phyloP scores from a whole-genome alignment of 2,797 vertebrate species.

The Myotis planiceps region DNA sequence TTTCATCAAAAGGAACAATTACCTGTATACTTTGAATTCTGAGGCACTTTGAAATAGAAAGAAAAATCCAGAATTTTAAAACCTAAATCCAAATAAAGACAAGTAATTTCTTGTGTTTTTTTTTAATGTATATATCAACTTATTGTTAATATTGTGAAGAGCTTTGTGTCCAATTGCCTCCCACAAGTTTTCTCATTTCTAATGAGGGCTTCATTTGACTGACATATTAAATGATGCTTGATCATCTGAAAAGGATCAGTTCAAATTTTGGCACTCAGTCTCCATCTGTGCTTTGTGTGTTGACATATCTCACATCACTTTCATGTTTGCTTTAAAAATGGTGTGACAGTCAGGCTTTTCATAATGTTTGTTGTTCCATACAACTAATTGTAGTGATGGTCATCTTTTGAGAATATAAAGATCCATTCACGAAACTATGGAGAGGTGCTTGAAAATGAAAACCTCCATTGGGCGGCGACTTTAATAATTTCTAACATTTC shows the following conservation, averaged over 20 bases:
- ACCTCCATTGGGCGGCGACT: neutral
- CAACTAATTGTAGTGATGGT: conserved; percentile 39
- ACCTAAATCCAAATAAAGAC: neutral
- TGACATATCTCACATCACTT: conserved; percentile 28
- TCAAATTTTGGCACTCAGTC: conserved; percentile 57
- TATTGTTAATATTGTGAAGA: neutral
- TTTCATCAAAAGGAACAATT: neutral
- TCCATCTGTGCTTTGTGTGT: conserved; percentile 70
- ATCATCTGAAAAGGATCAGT: conserved; percentile 59
- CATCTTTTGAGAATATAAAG: conserved; percentile 19
- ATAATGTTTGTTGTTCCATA: conserved; percentile 57
- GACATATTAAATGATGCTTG: conserved; percentile 75
- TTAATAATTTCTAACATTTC: neutral
- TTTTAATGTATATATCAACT: neutral
- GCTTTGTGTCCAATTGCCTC: conserved; percentile 43
- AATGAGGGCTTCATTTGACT: conserved; percentile 32
- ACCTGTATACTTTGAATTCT: neutral
- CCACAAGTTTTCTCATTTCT: conserved; percentile 26
- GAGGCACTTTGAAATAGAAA: neutral
- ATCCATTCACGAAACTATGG: neutral
- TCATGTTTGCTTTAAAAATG: conserved; percentile 62
- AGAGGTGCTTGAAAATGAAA: conserved; percentile 10
- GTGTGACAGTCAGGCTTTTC: conserved; percentile 7
- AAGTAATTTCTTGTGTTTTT: neutral
- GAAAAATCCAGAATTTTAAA: neutral